Base-by-base conservation (phyloP, 2,888 invertebrate species). In the Pristionchus fissidentatus region DNA sequence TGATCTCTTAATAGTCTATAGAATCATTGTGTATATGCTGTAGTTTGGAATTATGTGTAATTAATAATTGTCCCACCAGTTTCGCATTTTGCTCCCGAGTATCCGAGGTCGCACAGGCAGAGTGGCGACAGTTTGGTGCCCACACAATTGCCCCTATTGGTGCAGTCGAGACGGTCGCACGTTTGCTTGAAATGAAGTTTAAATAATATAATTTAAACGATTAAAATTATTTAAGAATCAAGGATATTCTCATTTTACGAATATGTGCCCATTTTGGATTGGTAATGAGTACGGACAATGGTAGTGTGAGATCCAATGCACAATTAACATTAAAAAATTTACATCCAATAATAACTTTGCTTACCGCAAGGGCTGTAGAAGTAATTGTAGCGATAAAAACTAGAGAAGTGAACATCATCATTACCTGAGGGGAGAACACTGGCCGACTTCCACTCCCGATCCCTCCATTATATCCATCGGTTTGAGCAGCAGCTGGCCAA, bases 81-180 rank as follows among this genome's bases (percentile, higher is more conserved):
- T n/a, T 55, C 55, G 55, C 55, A 55, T 7, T n/a, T n/a, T 10
- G 38, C 13, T 46, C 73, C 73, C 15, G 73, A 73, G 22, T 73
- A 73, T 0, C 73, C 73, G 2, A 73, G 43, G 19, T 73, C 73
- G 46, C 73, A 73, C 43, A 73, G n/a, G 46, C 73, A 73, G 19
- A 73, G 46, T 3, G 73, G 73, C 43, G 73, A 32, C n/a, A 46
- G 43, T 73, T 73, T 73, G 26, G 46, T 73, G 26, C 73, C 73
- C 26, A 10, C 46, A 35, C 73, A 73, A 0, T 41, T 73, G 13
- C 73, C 73, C 0, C 46, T n/a, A 2, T 7, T 4, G 22, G 60
- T 60, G 32, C 60, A 32, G 60, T 60, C 60, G 13, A 32, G 3
- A 32, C 60, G 60, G 60, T 60, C 60, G 8, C 60, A 60, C 0